phyloP scores from a whole-genome alignment of 1,140 invertebrate species.

The Oryctes rhinoceros region DNA sequence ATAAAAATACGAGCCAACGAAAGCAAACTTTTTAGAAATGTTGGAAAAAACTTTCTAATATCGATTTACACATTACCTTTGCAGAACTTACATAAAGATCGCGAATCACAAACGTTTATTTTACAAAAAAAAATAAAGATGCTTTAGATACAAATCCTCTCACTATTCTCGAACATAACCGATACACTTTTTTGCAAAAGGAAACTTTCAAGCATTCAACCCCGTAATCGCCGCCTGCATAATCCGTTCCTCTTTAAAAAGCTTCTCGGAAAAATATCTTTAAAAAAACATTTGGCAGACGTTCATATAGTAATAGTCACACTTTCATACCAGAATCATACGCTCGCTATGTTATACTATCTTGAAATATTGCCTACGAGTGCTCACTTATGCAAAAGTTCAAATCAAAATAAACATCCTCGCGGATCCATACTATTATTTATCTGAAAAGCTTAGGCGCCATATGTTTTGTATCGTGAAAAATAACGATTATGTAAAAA shows the following conservation, averaged over 20 bases:
- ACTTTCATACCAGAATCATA: no score
- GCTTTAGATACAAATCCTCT: no score
- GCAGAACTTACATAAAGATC: no score
- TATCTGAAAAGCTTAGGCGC: not conserved
- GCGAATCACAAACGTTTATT: no score
- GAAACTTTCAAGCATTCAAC: not conserved
- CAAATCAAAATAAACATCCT: not conserved
- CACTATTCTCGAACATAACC: not conserved
- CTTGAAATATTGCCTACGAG: not conserved
- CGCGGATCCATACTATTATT: not conserved
- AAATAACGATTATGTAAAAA: not conserved
- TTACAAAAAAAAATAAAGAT: not conserved
- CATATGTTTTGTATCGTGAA: not conserved
- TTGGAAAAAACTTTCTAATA: no score
- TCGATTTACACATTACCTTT: no score
- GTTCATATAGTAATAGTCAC: not conserved
- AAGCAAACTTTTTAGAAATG: no score
- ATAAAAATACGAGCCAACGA: no score
- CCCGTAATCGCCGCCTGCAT: no score
- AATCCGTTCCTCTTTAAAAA: not conserved
- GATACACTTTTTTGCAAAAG: not conserved
- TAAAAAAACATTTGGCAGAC: conserved; percentile 2
- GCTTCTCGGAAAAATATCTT: not conserved
- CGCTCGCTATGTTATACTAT: not conserved
- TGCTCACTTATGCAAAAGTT: not conserved